Evolutionary conservation across 2,797 vertebrate species (phyloP).

Genomic region (Strix occidentalis): DNA sequence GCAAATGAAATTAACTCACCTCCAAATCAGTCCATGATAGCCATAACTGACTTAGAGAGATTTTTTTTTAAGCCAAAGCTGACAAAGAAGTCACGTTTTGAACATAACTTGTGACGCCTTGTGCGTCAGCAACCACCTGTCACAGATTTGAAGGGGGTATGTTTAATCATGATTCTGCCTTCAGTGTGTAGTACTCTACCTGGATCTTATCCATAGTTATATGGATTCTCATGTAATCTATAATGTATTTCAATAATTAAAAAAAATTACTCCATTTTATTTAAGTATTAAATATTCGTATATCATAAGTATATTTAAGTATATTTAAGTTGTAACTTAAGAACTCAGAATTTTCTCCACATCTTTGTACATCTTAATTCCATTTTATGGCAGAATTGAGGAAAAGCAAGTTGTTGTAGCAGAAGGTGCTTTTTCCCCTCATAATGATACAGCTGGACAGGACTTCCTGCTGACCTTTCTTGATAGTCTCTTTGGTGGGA

Average conservation of each 20-base stretch:
- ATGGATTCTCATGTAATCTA: too few species aligned
- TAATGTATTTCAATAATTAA: too few species aligned
- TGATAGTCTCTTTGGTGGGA: background rate
- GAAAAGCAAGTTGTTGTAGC: background rate
- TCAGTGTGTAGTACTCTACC: background rate
- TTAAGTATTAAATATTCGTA: too few species aligned
- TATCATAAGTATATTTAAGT: too few species aligned
- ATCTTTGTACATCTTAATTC: background rate
- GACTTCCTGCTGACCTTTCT: background rate
- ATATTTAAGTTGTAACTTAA: too few species aligned
- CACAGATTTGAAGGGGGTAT: background rate
- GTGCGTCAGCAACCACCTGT: background rate
- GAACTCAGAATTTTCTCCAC: background rate
- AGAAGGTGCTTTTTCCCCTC: background rate
- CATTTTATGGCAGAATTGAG: background rate
- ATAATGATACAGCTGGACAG: background rate
- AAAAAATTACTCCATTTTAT: too few species aligned
- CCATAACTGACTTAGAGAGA: background rate
- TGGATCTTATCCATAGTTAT: too few species aligned
- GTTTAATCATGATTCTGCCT: background rate
- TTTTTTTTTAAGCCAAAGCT: background rate
- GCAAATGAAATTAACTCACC: background rate
- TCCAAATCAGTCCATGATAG: background rate
- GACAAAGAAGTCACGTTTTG: background rate
- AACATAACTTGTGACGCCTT: background rate